Evolutionary conservation across 2,797 vertebrate genomes (phyloP).

Genomic region (Agapornis canus): DNA sequence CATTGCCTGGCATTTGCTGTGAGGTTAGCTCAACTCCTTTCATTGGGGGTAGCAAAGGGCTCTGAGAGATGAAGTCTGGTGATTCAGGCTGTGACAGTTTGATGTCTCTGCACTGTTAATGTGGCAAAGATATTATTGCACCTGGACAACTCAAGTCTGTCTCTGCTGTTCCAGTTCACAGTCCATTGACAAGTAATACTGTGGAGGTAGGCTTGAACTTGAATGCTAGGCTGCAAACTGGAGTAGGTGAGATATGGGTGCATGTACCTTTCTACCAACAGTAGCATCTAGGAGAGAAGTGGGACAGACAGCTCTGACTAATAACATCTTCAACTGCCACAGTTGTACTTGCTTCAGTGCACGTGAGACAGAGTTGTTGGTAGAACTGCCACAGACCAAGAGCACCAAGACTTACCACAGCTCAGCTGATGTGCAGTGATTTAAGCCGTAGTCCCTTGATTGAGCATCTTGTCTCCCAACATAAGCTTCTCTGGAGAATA

Average conservation of each 20-base stretch:
- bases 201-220: neutral
- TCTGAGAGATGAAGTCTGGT: slow-evolving; percentile 30
- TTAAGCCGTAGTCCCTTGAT: neutral
- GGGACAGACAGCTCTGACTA: slow-evolving; percentile 66
- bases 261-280: neutral
- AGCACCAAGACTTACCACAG: neutral
- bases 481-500: neutral
- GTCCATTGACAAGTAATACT: neutral
- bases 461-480: neutral
- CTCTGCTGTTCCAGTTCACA: neutral
- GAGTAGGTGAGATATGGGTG: neutral
- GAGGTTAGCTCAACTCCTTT: slow-evolving; percentile 54
- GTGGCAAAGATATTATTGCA: neutral
- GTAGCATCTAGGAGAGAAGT: slow-evolving; percentile 42
- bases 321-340: slow-evolving; percentile 54
- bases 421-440: slow-evolving; percentile 39
- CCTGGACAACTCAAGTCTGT: neutral
- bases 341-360: slow-evolving; percentile 43
- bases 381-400: neutral
- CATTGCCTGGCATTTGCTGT: slow-evolving; percentile 29
- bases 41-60: slow-evolving; percentile 36
- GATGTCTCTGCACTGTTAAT: neutral
- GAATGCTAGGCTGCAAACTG: neutral
- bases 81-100: slow-evolving; percentile 27
- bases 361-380: slow-evolving; percentile 11